A percentile compares a stretch with the other conserved stretches of the same genome.
Evolutionary conservation across 1,140 invertebrate species (phyloP).

Genomic region (Bombus consobrinus): DNA sequence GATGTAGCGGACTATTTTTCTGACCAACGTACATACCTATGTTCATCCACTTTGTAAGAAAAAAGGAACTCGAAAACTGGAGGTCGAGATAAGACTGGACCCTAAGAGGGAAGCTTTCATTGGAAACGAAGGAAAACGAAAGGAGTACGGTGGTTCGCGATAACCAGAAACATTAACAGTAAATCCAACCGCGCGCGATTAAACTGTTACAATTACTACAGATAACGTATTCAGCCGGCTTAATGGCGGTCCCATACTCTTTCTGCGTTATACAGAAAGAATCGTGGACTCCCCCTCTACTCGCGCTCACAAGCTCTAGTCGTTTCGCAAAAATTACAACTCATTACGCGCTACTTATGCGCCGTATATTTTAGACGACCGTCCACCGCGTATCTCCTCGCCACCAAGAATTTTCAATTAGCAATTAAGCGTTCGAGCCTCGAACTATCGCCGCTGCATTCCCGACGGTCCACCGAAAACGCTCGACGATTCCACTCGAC

Average conservation of each 20-base stretch:
- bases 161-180: slow-evolving; percentile 16
- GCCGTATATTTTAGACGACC: slow-evolving; percentile 16
- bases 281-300: background rate
- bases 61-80: background rate
- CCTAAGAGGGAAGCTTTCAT: too few relatives aligned
- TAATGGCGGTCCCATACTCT: slow-evolving; percentile 14
- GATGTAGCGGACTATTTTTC: background rate
- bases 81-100: too few relatives aligned
- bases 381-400: slow-evolving; percentile 14
- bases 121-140: background rate
- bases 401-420: slow-evolving; percentile 52
- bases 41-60: background rate
- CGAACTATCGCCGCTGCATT: slow-evolving; percentile 40
- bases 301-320: background rate
- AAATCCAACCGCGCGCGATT: slow-evolving; percentile 3
- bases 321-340: slow-evolving; percentile 29
- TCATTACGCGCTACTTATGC: slow-evolving; percentile 42
- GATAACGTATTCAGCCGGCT: slow-evolving; percentile 5
- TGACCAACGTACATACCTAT: slow-evolving; percentile 3
- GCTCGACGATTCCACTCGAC: background rate
- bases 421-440: slow-evolving; percentile 37
- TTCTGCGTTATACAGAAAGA: background rate
- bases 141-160: background rate
- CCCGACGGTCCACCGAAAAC: slow-evolving; percentile 40
- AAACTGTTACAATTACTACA: slow-evolving; percentile 44